These are phyloP conservation scores for Hucho hucho DNA, from an alignment of 2,113 vertebrate species.

Conservation along the genomic window DNA sequence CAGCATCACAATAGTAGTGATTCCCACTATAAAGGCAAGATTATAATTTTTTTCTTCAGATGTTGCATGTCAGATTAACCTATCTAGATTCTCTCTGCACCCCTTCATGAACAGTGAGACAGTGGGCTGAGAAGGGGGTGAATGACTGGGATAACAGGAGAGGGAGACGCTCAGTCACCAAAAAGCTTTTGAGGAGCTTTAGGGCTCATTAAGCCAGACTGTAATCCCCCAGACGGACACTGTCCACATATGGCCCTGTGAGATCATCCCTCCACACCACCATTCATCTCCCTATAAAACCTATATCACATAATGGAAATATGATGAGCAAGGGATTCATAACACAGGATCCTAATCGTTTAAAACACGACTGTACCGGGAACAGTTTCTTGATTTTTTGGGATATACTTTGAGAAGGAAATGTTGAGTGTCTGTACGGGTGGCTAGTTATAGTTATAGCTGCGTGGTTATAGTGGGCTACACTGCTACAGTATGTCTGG, in stretches of 20 bases:
- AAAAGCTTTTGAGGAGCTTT: slow-evolving; percentile 64
- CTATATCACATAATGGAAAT: slow-evolving; percentile 15
- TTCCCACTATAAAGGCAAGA: no score
- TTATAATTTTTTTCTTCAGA: background rate
- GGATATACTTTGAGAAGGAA: no score
- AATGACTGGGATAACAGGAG: background rate
- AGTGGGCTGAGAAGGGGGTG: background rate
- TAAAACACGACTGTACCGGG: background rate
- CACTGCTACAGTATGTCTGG: background rate
- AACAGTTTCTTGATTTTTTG: no score
- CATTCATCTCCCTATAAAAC: slow-evolving; percentile 19
- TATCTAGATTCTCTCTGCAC: slow-evolving; percentile 4
- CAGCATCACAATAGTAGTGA: no score
- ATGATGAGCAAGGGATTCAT: slow-evolving; percentile 2
- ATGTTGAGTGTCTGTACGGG: background rate
- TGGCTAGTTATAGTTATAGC: background rate
- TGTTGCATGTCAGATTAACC: background rate
- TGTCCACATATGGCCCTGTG: slow-evolving; percentile 65
- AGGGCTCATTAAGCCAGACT: slow-evolving; percentile 54
- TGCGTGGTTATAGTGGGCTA: no score
- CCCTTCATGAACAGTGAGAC: background rate
- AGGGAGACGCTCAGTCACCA: slow-evolving; percentile 46
- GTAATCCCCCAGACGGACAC: slow-evolving; percentile 64
- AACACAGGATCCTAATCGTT: background rate
- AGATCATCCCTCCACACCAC: slow-evolving; percentile 47